Evolutionary conservation across 2,888 invertebrate species (phyloP), one percentile per base, ranked within the genome.

Genomic region (Yponomeuta malinellus): DNA sequence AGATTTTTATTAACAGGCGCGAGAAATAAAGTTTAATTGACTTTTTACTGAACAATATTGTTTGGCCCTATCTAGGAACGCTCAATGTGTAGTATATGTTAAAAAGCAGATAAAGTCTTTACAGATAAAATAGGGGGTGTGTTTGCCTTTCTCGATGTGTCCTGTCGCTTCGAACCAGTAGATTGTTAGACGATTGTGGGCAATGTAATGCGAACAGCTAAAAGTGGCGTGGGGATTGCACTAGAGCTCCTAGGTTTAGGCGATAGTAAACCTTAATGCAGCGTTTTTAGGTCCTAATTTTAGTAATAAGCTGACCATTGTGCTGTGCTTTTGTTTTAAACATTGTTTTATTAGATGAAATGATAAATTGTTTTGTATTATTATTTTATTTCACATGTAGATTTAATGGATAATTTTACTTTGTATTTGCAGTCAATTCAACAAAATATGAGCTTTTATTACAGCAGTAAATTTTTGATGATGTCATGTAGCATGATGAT

Each of bases 251-350:
- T 89, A 88, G 86, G 77, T 76, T 81, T 89, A 89, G 86, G 85
- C 82, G 82, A 85, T 89, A 86, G 85, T 80, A 86, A 79, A 78
- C 79, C 78, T 83, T 81, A 80, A 79, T 80, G 79, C 87, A 83
- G 83, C 83, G 85, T 84, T 79, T 84, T 81, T 88, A 89, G 89
- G 83, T 87, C 83, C 79, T 87, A 84, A 88, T 87, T 87, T 89
- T 86, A 85, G 86, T 82, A 81, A 80, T 92, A 92, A 91, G 91
- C 90, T 89, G 90, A 92, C 43, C 88, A 87, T 90, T 89, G 92
- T 91, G 92, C 91, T 92, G 92, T 92, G 92, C 90, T 92, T 92
- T 90, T 88, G 90, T 91, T 92, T 92, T 90, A 90, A 90, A 89
- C 83, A 83, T 90, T 90, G 88, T 84, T 83, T 82, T 78, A 59